Conservation (phyloP, 1,140 invertebrate genomes). For the Drosophila baimaii region DNA sequence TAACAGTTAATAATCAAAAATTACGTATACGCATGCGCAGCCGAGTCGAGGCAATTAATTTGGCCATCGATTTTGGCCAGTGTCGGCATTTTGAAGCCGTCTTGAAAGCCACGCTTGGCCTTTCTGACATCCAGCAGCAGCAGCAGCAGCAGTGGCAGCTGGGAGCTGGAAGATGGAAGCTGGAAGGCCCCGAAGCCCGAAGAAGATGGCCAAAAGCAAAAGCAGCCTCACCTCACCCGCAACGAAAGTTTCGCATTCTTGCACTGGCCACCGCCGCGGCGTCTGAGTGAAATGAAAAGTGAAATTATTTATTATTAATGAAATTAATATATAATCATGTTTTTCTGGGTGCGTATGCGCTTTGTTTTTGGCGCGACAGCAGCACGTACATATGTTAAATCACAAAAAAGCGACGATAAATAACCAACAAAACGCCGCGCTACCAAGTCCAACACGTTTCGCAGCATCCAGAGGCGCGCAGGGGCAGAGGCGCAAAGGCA, state of each 20-base stretch:
- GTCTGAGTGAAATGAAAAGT: slow-evolving; percentile 77
- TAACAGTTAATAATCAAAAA: slow-evolving; percentile 76
- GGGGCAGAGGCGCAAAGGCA: no score
- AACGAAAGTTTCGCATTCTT: slow-evolving; percentile 80
- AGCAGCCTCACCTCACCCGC: slow-evolving; percentile 62
- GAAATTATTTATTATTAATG: slow-evolving; percentile 83
- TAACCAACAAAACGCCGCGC: slow-evolving; percentile 60
- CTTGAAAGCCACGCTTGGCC: slow-evolving; percentile 55
- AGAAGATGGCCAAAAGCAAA: slow-evolving; percentile 10
- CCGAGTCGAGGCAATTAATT: slow-evolving; percentile 71
- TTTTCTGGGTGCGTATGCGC: slow-evolving; percentile 48
- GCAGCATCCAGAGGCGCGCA: slow-evolving; percentile 45
- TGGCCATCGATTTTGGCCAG: slow-evolving; percentile 63
- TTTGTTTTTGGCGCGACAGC: slow-evolving; percentile 67
- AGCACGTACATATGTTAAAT: slow-evolving; percentile 82
- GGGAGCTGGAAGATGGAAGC: slow-evolving; percentile 5
- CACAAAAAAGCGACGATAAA: slow-evolving; percentile 79
- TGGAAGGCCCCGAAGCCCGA: neutral
- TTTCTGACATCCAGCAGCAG: slow-evolving; percentile 54
- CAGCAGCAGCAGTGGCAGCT: slow-evolving; percentile 1
- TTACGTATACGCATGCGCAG: slow-evolving; percentile 75
- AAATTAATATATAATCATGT: slow-evolving; percentile 80
- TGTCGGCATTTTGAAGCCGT: slow-evolving; percentile 48
- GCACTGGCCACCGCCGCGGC: slow-evolving; percentile 9
- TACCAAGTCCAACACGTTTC: slow-evolving; percentile 72